Evolutionary conservation across 2,113 vertebrate species (phyloP).

Genomic region (Amblyopsis rosae): DNA sequence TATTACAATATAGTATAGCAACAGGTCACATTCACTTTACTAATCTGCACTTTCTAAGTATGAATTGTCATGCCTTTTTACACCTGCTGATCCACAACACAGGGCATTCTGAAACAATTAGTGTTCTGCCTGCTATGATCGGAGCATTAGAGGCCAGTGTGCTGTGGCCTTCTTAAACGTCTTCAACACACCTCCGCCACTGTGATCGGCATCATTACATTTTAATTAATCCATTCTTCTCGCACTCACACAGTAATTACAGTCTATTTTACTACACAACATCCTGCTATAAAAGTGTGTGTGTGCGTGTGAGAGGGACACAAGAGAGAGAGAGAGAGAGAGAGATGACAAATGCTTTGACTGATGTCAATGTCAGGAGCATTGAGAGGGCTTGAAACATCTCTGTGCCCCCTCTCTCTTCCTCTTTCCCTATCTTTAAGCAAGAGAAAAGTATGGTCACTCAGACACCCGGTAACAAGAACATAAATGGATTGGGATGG

Average conservation of each 20-base stretch:
- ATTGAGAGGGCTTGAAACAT: slow-evolving; percentile 26
- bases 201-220: slow-evolving; percentile 77
- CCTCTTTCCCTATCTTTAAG: slow-evolving; percentile 16
- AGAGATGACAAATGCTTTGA: slow-evolving; percentile 45
- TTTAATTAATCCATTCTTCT: slow-evolving; percentile 78
- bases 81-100: too few relatives aligned
- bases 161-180: slow-evolving; percentile 63
- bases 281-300: slow-evolving; percentile 53
- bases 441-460: slow-evolving; percentile 59
- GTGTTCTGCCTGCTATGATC: slow-evolving; percentile 59
- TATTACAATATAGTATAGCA: too few relatives aligned
- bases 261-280: slow-evolving; percentile 67
- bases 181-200: slow-evolving; percentile 68
- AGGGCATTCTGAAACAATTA: slow-evolving; percentile 70
- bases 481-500: slow-evolving; percentile 73
- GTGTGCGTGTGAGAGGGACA: not conserved
- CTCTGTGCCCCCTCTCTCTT: slow-evolving; percentile 22
- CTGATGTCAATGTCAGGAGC: slow-evolving; percentile 71
- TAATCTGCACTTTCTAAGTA: too few relatives aligned
- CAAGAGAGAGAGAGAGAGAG: slow-evolving; percentile 33
- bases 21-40: too few relatives aligned
- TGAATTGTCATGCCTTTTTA: too few relatives aligned
- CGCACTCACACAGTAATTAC: slow-evolving; percentile 73
- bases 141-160: slow-evolving; percentile 69
- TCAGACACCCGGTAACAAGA: slow-evolving; percentile 64